A percentile compares a stretch with the other conserved stretches of the same genome.
These are phyloP conservation scores for Zaprionus inermis DNA, from an alignment of 1,140 invertebrate genomes.

Conservation along the genomic window DNA sequence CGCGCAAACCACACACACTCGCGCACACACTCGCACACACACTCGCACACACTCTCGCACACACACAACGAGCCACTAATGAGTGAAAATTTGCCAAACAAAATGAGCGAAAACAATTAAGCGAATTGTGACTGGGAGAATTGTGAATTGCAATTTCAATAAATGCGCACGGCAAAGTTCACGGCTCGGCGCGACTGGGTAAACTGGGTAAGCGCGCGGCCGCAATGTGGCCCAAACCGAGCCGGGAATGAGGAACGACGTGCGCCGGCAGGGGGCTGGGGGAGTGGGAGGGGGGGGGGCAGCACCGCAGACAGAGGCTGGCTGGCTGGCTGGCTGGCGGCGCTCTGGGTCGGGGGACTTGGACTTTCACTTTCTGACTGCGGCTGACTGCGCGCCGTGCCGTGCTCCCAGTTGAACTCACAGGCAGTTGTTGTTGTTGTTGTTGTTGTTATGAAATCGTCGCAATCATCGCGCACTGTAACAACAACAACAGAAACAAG, in stretches of 20 bases:
- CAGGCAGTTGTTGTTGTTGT: slow-evolving; percentile 24
- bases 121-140: slow-evolving; percentile 56
- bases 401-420: slow-evolving; percentile 42
- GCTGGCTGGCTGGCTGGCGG: no score
- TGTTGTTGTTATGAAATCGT: slow-evolving; percentile 68
- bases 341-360: slow-evolving; percentile 16
- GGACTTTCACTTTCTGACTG: slow-evolving; percentile 72
- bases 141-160: slow-evolving; percentile 76
- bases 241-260: slow-evolving; percentile 11
- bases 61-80: slow-evolving; percentile 58
- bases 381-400: slow-evolving; percentile 36
- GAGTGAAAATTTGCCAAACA: slow-evolving; percentile 62
- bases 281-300: no score
- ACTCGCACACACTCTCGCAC: background rate
- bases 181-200: slow-evolving; percentile 46
- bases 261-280: background rate
- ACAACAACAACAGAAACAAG: slow-evolving; percentile 64
- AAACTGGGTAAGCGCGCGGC: slow-evolving; percentile 42
- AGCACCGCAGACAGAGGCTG: background rate
- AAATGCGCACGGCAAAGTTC: slow-evolving; percentile 69
- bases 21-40: slow-evolving; percentile 1
- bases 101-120: slow-evolving; percentile 70
- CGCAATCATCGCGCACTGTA: slow-evolving; percentile 55
- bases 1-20: slow-evolving; percentile 17
- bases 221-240: background rate